Base-by-base conservation (phyloP, 2,113 vertebrate genomes). In the Donacobius atricapilla region DNA sequence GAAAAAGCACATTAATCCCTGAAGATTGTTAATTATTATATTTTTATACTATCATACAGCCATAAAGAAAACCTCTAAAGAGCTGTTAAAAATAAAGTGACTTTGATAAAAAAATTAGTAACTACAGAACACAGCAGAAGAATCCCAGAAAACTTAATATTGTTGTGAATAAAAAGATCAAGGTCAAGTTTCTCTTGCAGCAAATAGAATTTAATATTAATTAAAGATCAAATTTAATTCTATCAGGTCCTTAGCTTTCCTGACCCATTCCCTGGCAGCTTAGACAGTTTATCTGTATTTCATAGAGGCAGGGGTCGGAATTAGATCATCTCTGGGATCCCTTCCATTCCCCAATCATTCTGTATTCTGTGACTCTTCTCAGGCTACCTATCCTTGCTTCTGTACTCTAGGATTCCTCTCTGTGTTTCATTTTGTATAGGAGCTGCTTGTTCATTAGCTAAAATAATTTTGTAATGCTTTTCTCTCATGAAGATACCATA, bases 1-100 rank as follows among this genome's bases (percentile, higher is more conserved):
- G 82, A 47, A 90, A 80, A 95, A 85, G 15, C 56, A 87, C 64
- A 69, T 72, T 87, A 97, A 92, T 96, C 72, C 69, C 28, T 87
- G 81, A 89, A 87, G 48, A 89, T 15, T 78, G 39, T 61, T 94
- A 83, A 85, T 95, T 7, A 4, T 83, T 63, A 45, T 23, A 39
- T 60, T 80, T 91, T 97, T 64, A 65, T 89, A 61, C 48, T 61
- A 85, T 81, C n/a, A 28, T 86, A 44, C 70, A 60, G 39, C 6
- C 61, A 73, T 57, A 87, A 92, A 37, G 50, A 86, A 72, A 82
- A 39, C 91, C 33, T 60, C 60, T 66, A 63, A 94, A 91, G 45
- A 78, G 31, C 18, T 83, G 39, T 83, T 92, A 89, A 83, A 94
- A 87, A 83, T 20, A 33, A 87, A 86, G 27, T 51, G 33, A 1